Conservation (phyloP, 2,797 vertebrate genomes). For the Scleropages formosus region DNA sequence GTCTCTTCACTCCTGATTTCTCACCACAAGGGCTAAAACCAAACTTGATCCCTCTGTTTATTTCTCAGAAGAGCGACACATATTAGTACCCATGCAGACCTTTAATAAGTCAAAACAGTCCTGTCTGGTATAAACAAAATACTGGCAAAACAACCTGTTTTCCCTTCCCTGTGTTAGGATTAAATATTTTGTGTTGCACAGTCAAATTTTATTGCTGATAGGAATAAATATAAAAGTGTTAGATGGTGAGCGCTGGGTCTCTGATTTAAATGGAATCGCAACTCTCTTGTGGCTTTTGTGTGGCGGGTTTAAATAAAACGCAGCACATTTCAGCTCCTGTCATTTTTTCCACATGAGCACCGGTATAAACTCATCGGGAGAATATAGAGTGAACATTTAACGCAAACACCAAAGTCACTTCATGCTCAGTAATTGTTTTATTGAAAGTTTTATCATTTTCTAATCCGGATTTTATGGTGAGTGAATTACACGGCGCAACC, state of each 20-base stretch:
- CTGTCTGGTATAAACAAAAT: conserved; percentile 21
- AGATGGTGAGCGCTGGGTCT: not conserved
- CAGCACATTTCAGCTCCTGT: too few species aligned
- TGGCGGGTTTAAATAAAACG: too few species aligned
- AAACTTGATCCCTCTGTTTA: not conserved
- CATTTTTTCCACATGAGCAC: not conserved
- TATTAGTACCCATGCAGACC: not conserved
- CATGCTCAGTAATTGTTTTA: not conserved
- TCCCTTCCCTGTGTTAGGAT: not conserved
- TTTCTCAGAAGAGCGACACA: not conserved
- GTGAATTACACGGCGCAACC: conserved; percentile 9
- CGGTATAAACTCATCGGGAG: not conserved
- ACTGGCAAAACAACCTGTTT: conserved; percentile 1
- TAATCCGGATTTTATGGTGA: conserved; percentile 11
- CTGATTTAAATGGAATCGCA: conserved; percentile 1
- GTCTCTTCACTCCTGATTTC: too few species aligned
- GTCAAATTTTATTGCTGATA: conserved; percentile 9
- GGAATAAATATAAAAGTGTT: conserved; percentile 7
- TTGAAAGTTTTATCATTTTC: conserved; percentile 15
- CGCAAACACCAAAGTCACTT: not conserved
- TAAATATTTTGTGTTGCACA: not conserved
- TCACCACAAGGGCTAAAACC: too few species aligned
- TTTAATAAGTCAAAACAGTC: conserved; percentile 21
- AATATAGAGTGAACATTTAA: conserved; percentile 1
- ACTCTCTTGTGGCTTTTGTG: not conserved